Base-by-base conservation (phyloP, 2,888 invertebrate genomes). In the Boloria selene region DNA sequence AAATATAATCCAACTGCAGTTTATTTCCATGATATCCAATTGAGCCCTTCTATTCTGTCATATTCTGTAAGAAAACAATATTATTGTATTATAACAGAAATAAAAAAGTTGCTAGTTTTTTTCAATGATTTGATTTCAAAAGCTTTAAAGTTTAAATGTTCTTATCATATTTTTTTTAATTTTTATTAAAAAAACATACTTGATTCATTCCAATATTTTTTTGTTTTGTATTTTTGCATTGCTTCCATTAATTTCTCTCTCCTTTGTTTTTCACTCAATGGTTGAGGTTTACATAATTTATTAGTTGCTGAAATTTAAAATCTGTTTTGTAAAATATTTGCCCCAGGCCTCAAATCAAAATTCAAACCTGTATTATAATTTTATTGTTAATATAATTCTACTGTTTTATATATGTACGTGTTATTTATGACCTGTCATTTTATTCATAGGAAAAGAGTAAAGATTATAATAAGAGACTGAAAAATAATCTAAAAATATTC, bases 1-100 rank as follows among this genome's bases (percentile, higher is more conserved):
- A 61, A 61, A 65, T 44, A 54, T 61, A 53, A 42, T 61, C 47
- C 26, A 56, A 47, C 26, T 49, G 60, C 22, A 55, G 65, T 70
- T 70, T 80, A 84, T 78, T 87, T 86, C 91, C 91, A 92, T 56
- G 86, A 75, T 62, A 92, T 90, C 91, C 91, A 92, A 71, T 91
- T 92, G 7, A 90, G 78, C 45, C 92, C 91, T 78, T 91, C 90
- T 72, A 91, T 90, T 77, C 84, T 86, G 0, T 88, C 87, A 80
- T 84, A 91, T 75, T 76, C 90, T 92, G 86, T 52, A 90, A 89
- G 64, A 77, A 62, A 55, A 63, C 26, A 62, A 52, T n/a, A n/a
- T 61, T 47, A 54, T 44, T 67, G 54, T 65, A 66, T 58, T 67
- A 26, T 53, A 26, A 64, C 68, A 61, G 61, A 55, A 68, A 58